These are phyloP conservation scores for Limnephilus auricula DNA, from an alignment of 2,888 invertebrate species.

Conservation along the genomic window DNA sequence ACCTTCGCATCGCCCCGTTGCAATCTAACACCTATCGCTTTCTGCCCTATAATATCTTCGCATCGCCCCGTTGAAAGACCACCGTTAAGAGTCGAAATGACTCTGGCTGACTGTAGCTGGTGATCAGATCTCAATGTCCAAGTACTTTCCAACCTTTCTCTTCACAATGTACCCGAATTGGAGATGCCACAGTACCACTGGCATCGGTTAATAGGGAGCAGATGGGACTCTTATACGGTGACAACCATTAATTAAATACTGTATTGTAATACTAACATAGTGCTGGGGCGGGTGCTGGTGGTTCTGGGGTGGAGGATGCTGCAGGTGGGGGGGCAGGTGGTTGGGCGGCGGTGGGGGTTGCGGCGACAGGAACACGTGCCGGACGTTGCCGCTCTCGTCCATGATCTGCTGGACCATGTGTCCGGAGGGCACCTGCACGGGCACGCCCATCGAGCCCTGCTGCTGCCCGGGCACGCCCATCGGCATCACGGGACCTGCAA, in stretches of 20 bases:
- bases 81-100: too few species aligned
- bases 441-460: constrained; percentile 79
- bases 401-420: constrained; percentile 95
- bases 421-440: constrained; percentile 94
- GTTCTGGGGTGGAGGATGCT: constrained; percentile 88
- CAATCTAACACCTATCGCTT: too few species aligned
- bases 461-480: constrained; percentile 84
- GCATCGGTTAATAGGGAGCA: neutral
- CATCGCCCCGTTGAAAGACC: too few species aligned
- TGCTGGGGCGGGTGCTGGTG: constrained; percentile 75
- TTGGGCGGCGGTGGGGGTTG: constrained; percentile 78
- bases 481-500: constrained; percentile 89
- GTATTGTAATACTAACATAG: constrained; percentile 79
- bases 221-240: too few species aligned
- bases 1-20: too few species aligned
- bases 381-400: constrained; percentile 91
- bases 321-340: constrained; percentile 78
- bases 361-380: constrained; percentile 91
- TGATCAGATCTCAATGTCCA: too few species aligned
- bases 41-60: too few species aligned
- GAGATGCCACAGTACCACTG: too few species aligned
- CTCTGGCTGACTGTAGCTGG: too few species aligned
- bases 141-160: too few species aligned
- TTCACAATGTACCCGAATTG: too few species aligned
- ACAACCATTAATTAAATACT: neutral